Evolutionary conservation across 2,113 vertebrate genomes (phyloP), one percentile per base, ranked within the genome.

Genomic region (Barbus barbus): DNA sequence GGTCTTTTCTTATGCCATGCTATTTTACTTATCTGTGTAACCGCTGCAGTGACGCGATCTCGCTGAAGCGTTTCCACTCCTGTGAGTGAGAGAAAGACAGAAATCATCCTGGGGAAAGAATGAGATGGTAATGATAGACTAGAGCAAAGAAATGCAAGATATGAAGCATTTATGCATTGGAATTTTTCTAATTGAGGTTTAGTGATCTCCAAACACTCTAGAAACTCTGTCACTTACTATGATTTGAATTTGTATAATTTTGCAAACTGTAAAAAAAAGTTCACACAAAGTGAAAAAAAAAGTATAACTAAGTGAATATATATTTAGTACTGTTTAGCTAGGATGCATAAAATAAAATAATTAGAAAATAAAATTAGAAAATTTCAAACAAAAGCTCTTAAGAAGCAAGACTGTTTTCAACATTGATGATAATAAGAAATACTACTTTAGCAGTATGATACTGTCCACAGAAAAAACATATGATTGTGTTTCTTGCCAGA

Each of bases 21-120:
- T 97, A 96, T 97, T 97, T 78, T 97, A 96, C 96, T 97, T 97
- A 97, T 97, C 96, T 95, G 94, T 95, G 95, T 95, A 96, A 95
- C 95, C 93, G 93, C 91, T 91, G 94, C 94, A 94, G 95, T 94
- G 95, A 94, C 95, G 96, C 95, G 96, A 96, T 96, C 94, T 95
- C 92, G 94, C 95, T 97, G 94, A 95, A 95, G 58, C 58, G 41
- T 63, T 86, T 92, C 93, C 94, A 95, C 65, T 95, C 94, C 87
- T 93, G 86, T 89, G 87, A 90, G 89, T 90, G 31, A 76, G 24
- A 75, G 71, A 31, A 60, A 41, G 48, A 28, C 56, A 24, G 46
- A 61, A 81, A 60, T 46, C 73, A 81, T 75, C 41, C 41, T 72
- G 77, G 85, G 63, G 67, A 73, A 81, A 61, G 85, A 81, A 71